A percentile compares a stretch with the other conserved stretches of the same genome.
These are phyloP conservation scores for Chionoecetes opilio DNA, from an alignment of 1,140 invertebrate genomes.

Conservation along the genomic window DNA sequence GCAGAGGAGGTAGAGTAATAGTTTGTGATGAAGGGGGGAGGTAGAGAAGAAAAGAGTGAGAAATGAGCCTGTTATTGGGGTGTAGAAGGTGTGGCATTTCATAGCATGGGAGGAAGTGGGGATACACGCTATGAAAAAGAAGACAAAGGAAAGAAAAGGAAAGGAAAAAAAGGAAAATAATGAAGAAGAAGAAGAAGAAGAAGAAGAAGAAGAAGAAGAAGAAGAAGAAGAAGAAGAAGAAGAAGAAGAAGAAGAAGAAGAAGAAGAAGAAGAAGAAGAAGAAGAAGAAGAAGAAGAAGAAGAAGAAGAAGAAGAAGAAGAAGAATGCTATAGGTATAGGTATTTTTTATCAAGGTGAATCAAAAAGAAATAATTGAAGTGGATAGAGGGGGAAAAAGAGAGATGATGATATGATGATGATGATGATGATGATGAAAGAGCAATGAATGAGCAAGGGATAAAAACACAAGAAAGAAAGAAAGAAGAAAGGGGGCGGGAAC, in stretches of 20 bases:
- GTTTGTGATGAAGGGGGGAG: background rate
- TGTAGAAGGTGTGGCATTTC: no score
- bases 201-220: slow-evolving; percentile 24
- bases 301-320: no score
- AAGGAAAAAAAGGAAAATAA: no score
- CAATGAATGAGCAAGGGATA: background rate
- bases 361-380: background rate
- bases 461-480: background rate
- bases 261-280: background rate
- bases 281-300: no score
- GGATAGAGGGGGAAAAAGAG: background rate
- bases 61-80: no score
- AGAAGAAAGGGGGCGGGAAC: background rate
- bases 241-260: background rate
- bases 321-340: no score
- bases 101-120: no score
- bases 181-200: background rate
- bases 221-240: background rate
- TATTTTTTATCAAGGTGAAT: background rate
- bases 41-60: no score
- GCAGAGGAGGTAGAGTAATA: background rate
- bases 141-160: no score
- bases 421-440: background rate
- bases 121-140: no score
- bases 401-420: background rate